A percentile compares a stretch with the other conserved stretches of the same genome.
phyloP scores from a whole-genome alignment of 2,797 vertebrate species.

The Amphiprion clarkii region DNA sequence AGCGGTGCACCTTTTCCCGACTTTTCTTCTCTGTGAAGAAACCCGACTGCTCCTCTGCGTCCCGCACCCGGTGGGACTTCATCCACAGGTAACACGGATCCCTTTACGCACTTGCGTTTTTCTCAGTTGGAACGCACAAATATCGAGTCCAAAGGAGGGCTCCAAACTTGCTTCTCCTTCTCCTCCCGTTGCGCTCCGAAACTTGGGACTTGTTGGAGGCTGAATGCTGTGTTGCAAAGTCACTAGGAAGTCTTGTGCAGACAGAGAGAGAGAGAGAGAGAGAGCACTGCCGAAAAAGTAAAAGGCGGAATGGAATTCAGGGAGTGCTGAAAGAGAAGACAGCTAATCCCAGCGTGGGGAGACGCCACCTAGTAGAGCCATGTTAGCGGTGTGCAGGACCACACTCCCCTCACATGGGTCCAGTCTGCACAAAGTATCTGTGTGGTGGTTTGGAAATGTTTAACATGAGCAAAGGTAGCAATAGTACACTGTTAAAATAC shows the following conservation, averaged over 20 bases:
- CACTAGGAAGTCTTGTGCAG: slow-evolving; percentile 71
- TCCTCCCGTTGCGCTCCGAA: slow-evolving; percentile 50
- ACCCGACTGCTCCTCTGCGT: slow-evolving; percentile 68
- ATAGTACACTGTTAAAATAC: background rate
- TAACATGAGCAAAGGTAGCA: background rate
- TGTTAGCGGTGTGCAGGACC: slow-evolving; percentile 14
- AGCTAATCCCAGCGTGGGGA: slow-evolving; percentile 65
- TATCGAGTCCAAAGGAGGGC: slow-evolving; percentile 7
- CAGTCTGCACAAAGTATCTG: background rate
- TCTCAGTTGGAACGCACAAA: slow-evolving; percentile 2
- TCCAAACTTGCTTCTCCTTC: slow-evolving; percentile 43
- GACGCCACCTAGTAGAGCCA: slow-evolving; percentile 64
- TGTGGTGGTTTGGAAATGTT: background rate
- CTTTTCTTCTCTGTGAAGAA: slow-evolving; percentile 53
- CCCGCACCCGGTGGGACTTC: slow-evolving; percentile 78
- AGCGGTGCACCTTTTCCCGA: slow-evolving; percentile 61
- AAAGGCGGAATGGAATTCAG: slow-evolving; percentile 84
- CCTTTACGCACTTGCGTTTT: slow-evolving; percentile 8
- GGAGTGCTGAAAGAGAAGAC: slow-evolving; percentile 73
- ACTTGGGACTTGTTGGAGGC: slow-evolving; percentile 65
- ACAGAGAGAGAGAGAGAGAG: slow-evolving; percentile 31
- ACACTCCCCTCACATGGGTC: slow-evolving; percentile 20
- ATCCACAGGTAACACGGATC: slow-evolving; percentile 72
- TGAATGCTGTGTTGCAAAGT: slow-evolving; percentile 62
- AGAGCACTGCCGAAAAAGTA: slow-evolving; percentile 65